Evolutionary conservation across 2,113 vertebrate species (phyloP).

Genomic region (Oxygymnocypris stewartii): DNA sequence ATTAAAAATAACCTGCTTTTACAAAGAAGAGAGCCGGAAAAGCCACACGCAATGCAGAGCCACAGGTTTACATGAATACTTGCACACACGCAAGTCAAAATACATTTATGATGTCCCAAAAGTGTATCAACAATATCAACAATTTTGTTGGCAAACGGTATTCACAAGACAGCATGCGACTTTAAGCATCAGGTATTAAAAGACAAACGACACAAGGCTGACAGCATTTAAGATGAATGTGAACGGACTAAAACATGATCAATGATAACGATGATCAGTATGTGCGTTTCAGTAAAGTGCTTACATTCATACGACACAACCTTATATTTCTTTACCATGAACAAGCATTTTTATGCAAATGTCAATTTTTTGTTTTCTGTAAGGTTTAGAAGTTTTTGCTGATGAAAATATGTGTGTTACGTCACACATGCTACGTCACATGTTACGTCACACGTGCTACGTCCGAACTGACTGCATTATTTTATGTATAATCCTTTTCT

Average conservation of each 20-base stretch:
- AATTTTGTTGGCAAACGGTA: background rate
- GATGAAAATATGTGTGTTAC: background rate
- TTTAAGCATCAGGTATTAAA: background rate
- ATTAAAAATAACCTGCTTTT: conserved; percentile 63
- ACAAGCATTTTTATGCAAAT: background rate
- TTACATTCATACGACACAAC: background rate
- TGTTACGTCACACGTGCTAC: no score
- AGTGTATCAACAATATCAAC: background rate
- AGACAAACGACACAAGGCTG: background rate
- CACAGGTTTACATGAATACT: conserved; percentile 19
- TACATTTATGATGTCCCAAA: background rate
- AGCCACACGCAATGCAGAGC: conserved; percentile 40
- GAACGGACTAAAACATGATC: background rate
- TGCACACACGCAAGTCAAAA: conserved; percentile 22
- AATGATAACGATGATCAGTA: background rate
- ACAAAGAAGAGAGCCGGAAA: conserved; percentile 23
- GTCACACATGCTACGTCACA: no score
- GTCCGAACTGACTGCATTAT: no score
- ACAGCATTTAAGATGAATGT: background rate
- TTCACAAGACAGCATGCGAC: background rate
- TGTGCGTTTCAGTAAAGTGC: background rate
- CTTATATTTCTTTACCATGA: background rate
- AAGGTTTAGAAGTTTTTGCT: background rate
- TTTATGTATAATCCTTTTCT: no score
- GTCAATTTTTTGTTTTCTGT: background rate